Conservation (phyloP, 2,797 vertebrate genomes). For the Gymnothorax reevesii region DNA sequence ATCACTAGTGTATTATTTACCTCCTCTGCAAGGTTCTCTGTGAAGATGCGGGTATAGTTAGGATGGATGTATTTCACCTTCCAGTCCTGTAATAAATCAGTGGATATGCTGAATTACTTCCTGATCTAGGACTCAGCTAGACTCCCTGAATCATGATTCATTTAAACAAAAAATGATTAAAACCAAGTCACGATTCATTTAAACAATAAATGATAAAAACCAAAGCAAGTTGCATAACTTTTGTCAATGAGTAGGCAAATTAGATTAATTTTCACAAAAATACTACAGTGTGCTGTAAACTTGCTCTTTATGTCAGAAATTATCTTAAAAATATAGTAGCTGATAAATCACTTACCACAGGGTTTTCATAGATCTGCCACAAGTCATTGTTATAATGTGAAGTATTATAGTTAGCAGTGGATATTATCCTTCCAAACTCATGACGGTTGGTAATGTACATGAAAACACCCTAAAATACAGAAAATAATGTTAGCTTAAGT, state of each 20-base stretch:
- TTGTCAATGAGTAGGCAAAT: not conserved
- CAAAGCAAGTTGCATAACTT: conserved; percentile 34
- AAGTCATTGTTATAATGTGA: conserved; percentile 94
- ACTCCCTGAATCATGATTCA: conserved; percentile 42
- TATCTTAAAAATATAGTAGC: not conserved
- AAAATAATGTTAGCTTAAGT: conserved; percentile 54
- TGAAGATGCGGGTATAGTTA: conserved; percentile 94
- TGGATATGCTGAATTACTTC: conserved; percentile 39
- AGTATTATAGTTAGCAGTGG: conserved; percentile 93
- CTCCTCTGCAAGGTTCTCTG: conserved; percentile 88
- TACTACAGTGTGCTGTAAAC: not conserved
- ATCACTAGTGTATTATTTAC: conserved; percentile 60
- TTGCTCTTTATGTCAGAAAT: not conserved
- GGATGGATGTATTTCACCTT: conserved; percentile 92
- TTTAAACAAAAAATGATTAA: conserved; percentile 29
- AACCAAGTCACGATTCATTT: conserved; percentile 32
- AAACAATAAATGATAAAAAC: conserved; percentile 33
- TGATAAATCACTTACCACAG: conserved; percentile 80
- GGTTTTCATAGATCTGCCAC: conserved; percentile 99
- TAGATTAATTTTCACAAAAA: not conserved
- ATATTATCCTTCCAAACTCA: conserved; percentile 94
- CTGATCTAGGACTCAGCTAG: conserved; percentile 55
- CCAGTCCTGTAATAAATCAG: conserved; percentile 83
- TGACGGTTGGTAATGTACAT: conserved; percentile 97
- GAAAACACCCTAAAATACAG: conserved; percentile 86